A percentile compares a stretch with the other conserved stretches of the same genome.
phyloP scores from a whole-genome alignment of 92 coral and sea anemone species.

The Galaxea fascicularis region DNA sequence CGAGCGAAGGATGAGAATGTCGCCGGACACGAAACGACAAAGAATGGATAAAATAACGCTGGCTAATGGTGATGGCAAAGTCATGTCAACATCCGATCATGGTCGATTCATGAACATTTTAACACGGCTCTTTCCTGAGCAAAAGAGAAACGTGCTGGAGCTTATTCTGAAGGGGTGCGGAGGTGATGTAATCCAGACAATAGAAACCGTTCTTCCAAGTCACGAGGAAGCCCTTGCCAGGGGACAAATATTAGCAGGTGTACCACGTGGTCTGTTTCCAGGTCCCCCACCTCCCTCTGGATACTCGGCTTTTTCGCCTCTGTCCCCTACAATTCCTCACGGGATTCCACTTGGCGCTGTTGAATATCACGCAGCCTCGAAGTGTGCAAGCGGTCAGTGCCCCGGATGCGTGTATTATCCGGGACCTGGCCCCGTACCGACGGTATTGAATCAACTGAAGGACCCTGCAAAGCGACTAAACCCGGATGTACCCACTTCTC shows the following conservation, averaged over 20 bases:
- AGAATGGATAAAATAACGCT: constrained; percentile 67
- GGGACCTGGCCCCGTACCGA: constrained; percentile 74
- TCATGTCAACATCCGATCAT: constrained; percentile 64
- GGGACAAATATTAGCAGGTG: constrained; percentile 70
- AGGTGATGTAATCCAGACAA: constrained; percentile 95
- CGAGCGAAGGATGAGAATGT: constrained; percentile 49
- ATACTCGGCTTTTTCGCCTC: constrained; percentile 82
- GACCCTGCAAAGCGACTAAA: constrained; percentile 59
- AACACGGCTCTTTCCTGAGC: constrained; percentile 92
- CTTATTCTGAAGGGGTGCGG: constrained; percentile 93
- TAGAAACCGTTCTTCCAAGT: constrained; percentile 93
- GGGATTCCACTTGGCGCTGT: constrained; percentile 74
- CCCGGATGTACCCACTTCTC: constrained; percentile 56
- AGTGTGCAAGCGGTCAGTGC: constrained; percentile 81
- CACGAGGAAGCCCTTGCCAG: constrained; percentile 92
- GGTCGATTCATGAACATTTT: constrained; percentile 84
- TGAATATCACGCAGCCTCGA: constrained; percentile 73
- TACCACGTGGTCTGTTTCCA: constrained; percentile 67
- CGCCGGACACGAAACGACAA: constrained; percentile 80
- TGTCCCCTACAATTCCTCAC: constrained; percentile 77
- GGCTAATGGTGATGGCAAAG: constrained; percentile 62
- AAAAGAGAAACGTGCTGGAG: constrained; percentile 91
- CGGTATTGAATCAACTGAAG: constrained; percentile 50
- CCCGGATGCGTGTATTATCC: constrained; percentile 88
- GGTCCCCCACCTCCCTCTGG: constrained; percentile 70